A percentile compares a stretch with the other conserved stretches of the same genome.
phyloP scores from a whole-genome alignment of 2,888 invertebrate genomes.

The Catocala sponsa region DNA sequence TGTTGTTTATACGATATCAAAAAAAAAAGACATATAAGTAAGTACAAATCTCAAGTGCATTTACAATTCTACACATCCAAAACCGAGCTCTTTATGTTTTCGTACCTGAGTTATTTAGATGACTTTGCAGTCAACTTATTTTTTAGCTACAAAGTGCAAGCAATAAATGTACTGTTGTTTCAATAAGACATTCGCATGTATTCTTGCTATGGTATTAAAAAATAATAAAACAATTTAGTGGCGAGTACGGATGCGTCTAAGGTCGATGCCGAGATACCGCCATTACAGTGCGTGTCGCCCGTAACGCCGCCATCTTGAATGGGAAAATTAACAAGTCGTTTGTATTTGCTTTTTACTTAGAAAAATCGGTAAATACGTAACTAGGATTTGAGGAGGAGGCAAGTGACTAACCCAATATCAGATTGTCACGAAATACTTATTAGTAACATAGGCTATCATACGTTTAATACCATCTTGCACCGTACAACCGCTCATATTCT shows the following conservation, averaged over 20 bases:
- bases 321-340: conserved; percentile 66
- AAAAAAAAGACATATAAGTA: conserved; percentile 1
- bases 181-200: conserved; percentile 2
- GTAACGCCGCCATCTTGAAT: conserved; percentile 82
- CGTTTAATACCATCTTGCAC: too few relatives aligned
- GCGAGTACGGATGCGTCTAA: conserved; percentile 75
- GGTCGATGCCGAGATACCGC: conserved; percentile 81
- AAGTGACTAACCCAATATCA: too few relatives aligned
- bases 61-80: background rate
- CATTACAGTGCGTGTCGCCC: conserved; percentile 83
- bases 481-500: too few relatives aligned
- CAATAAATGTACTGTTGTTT: background rate
- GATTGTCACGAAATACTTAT: too few relatives aligned
- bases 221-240: conserved; percentile 56
- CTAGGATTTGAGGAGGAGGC: too few relatives aligned
- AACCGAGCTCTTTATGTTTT: too few relatives aligned
- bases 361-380: conserved; percentile 14
- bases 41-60: conserved; percentile 11
- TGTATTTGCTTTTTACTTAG: conserved; percentile 23
- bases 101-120: too few relatives aligned
- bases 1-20: background rate
- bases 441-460: too few relatives aligned
- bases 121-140: background rate
- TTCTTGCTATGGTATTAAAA: conserved; percentile 39
- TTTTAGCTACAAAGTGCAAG: background rate